Evolutionary conservation across 2,888 invertebrate genomes (phyloP), one percentile per base, ranked within the genome.

Genomic region (Alentia gelatinosa): DNA sequence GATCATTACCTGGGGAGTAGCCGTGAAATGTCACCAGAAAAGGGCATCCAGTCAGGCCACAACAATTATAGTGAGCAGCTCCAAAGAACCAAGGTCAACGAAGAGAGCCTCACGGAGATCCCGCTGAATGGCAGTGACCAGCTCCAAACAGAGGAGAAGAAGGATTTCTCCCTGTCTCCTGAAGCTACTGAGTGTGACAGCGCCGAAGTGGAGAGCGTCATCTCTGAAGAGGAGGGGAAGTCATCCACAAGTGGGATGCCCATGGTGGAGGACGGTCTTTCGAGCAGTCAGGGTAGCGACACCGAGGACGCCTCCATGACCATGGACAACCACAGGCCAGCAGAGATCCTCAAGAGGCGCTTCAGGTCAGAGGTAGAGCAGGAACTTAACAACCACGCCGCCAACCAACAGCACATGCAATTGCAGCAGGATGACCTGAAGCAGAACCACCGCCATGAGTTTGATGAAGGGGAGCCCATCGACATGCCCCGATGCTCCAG

Each of bases 171-270:
- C 37, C 97, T 98, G 92, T 98, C 98, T 68, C 98, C 98, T 7
- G 98, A 98, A 96, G 98, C 98, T 92, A 98, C 98, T 91, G 98
- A 98, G 96, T 98, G 98, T 95, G 98, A 98, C 96, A 98, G 98
- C 92, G 98, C 98, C 96, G 98, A 98, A 95, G 97, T 98, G 94
- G 98, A 98, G 96, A 98, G 95, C 93, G 95, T 96, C 33, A 93
- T 94, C 15, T 95, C 96, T 0, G 96, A 96, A 90, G 95, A 93
- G 40, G 91, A 88, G 23, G 95, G 94, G 26, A 94, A 94, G 86
- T 94, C 94, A 7, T 93, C 94, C 7, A 92, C 94, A 7, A 94
- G 94, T 7, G 92, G 92, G 33, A 98, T 99, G 98, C 99, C 99
- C 0, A 98, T 98, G 26, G 97, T 99, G 79, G 98, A 99, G 95